Percentiles rank a stretch among this genome's conserved stretches.
phyloP scores from a whole-genome alignment of 2,888 invertebrate genomes.

The Melipona bicolor region DNA sequence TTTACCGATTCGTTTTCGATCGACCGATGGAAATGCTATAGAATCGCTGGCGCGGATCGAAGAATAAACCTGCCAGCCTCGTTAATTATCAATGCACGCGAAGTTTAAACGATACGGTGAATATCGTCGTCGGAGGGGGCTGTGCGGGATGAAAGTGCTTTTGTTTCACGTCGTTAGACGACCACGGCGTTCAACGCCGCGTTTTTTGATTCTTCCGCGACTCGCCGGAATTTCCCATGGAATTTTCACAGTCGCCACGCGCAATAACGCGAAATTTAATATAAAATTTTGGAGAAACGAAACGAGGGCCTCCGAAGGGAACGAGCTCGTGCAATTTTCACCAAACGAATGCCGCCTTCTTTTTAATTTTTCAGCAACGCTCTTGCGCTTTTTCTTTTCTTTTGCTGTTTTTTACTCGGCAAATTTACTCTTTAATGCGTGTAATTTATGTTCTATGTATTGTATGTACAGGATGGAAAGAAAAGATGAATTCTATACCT shows the following conservation, averaged over 20 bases:
- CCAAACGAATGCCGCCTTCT: background rate
- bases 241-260: background rate
- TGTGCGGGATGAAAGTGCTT: background rate
- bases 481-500: too few relatives aligned
- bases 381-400: background rate
- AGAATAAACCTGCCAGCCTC: background rate
- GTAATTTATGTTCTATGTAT: too few relatives aligned
- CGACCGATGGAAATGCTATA: slow-evolving; percentile 1
- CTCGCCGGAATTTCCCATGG: slow-evolving; percentile 11
- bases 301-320: background rate
- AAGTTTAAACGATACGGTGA: slow-evolving; percentile 35
- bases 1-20: slow-evolving; percentile 26
- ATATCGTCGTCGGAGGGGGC: slow-evolving; percentile 11
- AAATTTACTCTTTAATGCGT: too few relatives aligned
- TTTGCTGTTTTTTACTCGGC: background rate
- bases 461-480: too few relatives aligned
- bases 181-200: background rate
- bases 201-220: background rate
- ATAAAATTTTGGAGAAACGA: background rate
- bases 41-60: slow-evolving; percentile 15
- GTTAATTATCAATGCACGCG: slow-evolving; percentile 44
- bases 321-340: background rate
- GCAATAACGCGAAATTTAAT: slow-evolving; percentile 2
- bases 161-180: background rate
- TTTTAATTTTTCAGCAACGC: background rate